phyloP scores from a whole-genome alignment of 2,113 vertebrate genomes.

The Mellivora capensis region DNA sequence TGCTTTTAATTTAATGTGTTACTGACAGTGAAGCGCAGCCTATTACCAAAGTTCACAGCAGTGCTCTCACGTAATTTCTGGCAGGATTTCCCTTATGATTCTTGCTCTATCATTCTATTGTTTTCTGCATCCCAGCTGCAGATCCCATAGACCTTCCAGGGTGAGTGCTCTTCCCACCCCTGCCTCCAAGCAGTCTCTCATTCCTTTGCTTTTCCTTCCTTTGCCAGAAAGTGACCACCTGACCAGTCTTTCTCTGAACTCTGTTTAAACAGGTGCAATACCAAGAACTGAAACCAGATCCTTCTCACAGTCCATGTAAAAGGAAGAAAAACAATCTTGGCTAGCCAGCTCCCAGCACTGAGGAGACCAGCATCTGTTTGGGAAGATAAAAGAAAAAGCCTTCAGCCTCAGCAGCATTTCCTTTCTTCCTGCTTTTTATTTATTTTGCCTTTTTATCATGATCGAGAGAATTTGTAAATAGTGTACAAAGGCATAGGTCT shows the following conservation, averaged over 20 bases:
- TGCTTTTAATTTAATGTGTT: neutral
- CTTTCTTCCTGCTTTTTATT: conserved; percentile 82
- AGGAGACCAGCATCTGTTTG: conserved; percentile 81
- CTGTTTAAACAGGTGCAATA: conserved; percentile 99
- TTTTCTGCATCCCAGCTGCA: conserved; percentile 80
- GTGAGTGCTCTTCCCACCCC: neutral
- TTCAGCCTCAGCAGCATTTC: conserved; percentile 75
- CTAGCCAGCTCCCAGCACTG: conserved; percentile 84
- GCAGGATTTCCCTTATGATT: conserved; percentile 57
- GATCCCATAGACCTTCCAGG: conserved; percentile 73
- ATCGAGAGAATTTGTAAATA: conserved; percentile 83
- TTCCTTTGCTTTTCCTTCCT: conserved; percentile 83
- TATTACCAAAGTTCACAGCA: neutral
- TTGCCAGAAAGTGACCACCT: conserved; percentile 77
- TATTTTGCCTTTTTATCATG: conserved; percentile 81
- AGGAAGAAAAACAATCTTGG: conserved; percentile 97
- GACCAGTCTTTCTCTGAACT: conserved; percentile 81
- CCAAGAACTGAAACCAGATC: conserved; percentile 96
- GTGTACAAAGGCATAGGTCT: conserved; percentile 81
- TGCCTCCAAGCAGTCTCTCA: conserved; percentile 59
- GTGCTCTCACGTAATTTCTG: neutral
- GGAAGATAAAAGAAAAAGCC: conserved; percentile 82
- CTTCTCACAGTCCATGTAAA: conserved; percentile 95
- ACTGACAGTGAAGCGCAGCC: neutral
- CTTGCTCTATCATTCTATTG: conserved; percentile 67